These are phyloP conservation scores for Orchesella flavescens DNA, from an alignment of 2,888 invertebrate genomes.

Conservation along the genomic window DNA sequence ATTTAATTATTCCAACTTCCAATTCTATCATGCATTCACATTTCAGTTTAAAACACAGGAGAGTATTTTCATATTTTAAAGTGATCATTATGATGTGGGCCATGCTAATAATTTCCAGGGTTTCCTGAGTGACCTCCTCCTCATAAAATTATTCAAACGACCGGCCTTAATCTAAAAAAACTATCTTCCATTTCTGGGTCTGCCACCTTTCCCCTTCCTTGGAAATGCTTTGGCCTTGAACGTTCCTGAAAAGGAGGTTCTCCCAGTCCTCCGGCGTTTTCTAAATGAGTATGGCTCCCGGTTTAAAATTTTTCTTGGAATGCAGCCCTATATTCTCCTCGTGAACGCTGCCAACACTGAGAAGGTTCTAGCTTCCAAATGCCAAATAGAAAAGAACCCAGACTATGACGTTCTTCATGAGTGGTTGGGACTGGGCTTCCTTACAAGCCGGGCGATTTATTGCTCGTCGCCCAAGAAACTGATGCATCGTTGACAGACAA, in stretches of 20 bases:
- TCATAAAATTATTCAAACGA: not conserved
- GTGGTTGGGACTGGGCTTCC: slow-evolving; percentile 10
- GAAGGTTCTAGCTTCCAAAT: not conserved
- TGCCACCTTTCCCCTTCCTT: not conserved
- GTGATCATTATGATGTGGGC: no score
- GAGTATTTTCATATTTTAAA: no score
- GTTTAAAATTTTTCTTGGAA: not conserved
- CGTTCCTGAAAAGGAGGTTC: not conserved
- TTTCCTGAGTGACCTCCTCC: not conserved
- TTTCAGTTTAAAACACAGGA: no score
- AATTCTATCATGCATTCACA: no score
- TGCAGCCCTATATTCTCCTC: not conserved
- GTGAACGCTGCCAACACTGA: not conserved
- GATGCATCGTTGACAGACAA: slow-evolving; percentile 76
- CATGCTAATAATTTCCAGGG: no score
- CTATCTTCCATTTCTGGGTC: not conserved
- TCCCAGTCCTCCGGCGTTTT: not conserved
- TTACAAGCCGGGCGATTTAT: not conserved
- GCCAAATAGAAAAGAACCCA: slow-evolving; percentile 1
- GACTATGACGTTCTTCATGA: not conserved
- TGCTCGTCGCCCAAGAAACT: slow-evolving; percentile 81
- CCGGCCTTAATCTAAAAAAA: not conserved
- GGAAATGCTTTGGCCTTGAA: not conserved
- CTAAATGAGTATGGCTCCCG: not conserved
- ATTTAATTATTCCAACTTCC: no score